Evolutionary conservation across 1,140 invertebrate genomes (phyloP).

Genomic region (Saccostrea echinata): DNA sequence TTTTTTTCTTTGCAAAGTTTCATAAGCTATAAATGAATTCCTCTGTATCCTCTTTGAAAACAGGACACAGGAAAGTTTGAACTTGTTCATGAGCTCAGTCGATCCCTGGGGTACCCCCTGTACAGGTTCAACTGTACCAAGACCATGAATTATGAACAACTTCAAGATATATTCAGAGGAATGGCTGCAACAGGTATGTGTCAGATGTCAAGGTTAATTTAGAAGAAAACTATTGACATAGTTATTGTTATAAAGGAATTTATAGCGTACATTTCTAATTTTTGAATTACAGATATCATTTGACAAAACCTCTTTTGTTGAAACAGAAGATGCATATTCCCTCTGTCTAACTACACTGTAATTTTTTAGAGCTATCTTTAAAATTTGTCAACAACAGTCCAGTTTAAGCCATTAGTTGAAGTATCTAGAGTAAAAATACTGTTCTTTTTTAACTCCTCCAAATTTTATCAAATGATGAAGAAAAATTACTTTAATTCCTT

Average conservation of each 20-base stretch:
- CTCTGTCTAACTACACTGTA: too few relatives aligned
- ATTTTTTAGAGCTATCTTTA: too few relatives aligned
- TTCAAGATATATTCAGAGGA: slow-evolving; percentile 77
- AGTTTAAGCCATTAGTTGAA: background rate
- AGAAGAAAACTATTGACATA: too few relatives aligned
- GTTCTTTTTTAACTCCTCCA: background rate
- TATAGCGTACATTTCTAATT: too few relatives aligned
- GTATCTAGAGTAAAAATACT: background rate
- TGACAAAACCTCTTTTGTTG: too few relatives aligned
- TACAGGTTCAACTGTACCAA: slow-evolving; percentile 77
- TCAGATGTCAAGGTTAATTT: background rate
- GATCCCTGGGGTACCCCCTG: slow-evolving; percentile 73
- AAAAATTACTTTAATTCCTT: background rate
- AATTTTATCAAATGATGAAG: background rate
- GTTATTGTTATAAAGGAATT: too few relatives aligned
- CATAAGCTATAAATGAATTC: background rate
- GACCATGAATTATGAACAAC: slow-evolving; percentile 68
- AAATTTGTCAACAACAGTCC: background rate
- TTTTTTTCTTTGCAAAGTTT: background rate
- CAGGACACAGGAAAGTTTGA: slow-evolving; percentile 74
- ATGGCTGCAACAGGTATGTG: slow-evolving; percentile 72
- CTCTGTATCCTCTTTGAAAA: slow-evolving; percentile 41
- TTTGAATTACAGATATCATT: too few relatives aligned
- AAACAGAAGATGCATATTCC: too few relatives aligned
- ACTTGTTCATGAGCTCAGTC: slow-evolving; percentile 70